Conservation (phyloP, 2,888 invertebrate species). For the Nomada ruficornis region DNA sequence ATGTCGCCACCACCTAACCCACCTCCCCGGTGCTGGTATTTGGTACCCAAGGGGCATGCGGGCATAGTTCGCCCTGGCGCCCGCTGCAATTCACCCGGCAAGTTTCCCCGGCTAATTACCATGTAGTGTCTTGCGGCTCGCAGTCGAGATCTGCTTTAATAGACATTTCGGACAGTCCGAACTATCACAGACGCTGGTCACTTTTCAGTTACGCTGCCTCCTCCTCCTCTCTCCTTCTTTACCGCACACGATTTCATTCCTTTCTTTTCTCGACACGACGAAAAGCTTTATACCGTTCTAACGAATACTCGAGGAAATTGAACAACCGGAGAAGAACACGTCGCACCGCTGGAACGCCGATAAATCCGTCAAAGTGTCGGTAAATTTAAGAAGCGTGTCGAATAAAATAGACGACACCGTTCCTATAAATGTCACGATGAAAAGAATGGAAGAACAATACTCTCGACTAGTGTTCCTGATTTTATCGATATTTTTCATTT, state of each 20-base stretch:
- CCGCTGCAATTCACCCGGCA: constrained; percentile 72
- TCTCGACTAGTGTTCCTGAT: constrained; percentile 10
- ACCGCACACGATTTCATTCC: constrained; percentile 44
- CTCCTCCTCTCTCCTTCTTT: not conserved
- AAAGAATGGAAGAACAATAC: constrained; percentile 39
- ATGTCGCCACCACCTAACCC: constrained; percentile 78
- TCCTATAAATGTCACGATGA: not conserved
- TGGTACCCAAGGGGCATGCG: constrained; percentile 78
- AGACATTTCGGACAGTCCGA: constrained; percentile 47
- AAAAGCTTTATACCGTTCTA: constrained; percentile 58
- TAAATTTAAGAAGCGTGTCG: constrained; percentile 40
- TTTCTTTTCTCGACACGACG: constrained; percentile 49
- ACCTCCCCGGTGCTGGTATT: constrained; percentile 76
- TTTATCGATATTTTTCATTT: too few species aligned
- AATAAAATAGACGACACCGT: constrained; percentile 25
- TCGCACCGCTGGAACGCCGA: constrained; percentile 26
- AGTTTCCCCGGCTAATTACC: constrained; percentile 74
- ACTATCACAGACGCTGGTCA: constrained; percentile 14
- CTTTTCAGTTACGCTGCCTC: constrained; percentile 24
- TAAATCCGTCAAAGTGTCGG: constrained; percentile 48
- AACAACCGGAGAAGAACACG: constrained; percentile 37
- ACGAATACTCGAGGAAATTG: constrained; percentile 60
- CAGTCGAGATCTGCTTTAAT: constrained; percentile 61
- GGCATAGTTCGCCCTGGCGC: constrained; percentile 74
- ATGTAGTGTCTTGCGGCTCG: constrained; percentile 66